Base-by-base conservation (phyloP, 2,113 vertebrate genomes). In the Neomonachus schauinslandi region DNA sequence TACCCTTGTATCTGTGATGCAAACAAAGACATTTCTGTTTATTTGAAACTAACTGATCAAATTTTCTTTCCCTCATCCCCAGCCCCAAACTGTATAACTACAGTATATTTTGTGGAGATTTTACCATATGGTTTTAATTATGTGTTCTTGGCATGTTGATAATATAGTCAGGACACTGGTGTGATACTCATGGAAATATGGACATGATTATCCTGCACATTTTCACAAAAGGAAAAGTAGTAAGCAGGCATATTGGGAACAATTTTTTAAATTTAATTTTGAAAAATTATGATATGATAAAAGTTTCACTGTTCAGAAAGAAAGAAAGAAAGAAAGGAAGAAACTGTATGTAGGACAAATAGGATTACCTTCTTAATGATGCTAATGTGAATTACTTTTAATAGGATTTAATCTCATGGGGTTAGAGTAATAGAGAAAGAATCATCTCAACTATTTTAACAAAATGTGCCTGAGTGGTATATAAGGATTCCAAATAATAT, bases 321-420 rank as follows among this genome's bases (percentile, higher is more conserved):
- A 63, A 51, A 71, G 18, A 46, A 82, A 13, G 53, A 57, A 57
- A 19, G 55, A 69, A n/a, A 69, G 65, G 18, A n/a, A n/a, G 53
- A 84, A n/a, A 96, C 88, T 97, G 69, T 97, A 94, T 95, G 77
- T 90, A 98, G 97, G 91, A 95, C 97, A 98, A 98, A 98, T 96
- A 98, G 96, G 98, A 98, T 98, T 98, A 98, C 98, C 98, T 97
- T 98, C 96, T 97, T 98, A 98, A 98, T 97, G 97, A 98, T 93
- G 91, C n/a, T 89, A 98, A 98, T 98, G 96, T 97, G 96, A 98
- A 98, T 98, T 98, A 96, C 84, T 98, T 98, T 98, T 98, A 98
- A 98, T 98, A 98, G 98, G 98, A 98, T 98, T 98, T 98, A 98
- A 98, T 98, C 95, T 36, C 42, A 94, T 91, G 95, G 86, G 61